Evolutionary conservation across 2,888 invertebrate genomes (phyloP), one percentile per base, ranked within the genome.

Genomic region (Cheilosia vernalis): DNA sequence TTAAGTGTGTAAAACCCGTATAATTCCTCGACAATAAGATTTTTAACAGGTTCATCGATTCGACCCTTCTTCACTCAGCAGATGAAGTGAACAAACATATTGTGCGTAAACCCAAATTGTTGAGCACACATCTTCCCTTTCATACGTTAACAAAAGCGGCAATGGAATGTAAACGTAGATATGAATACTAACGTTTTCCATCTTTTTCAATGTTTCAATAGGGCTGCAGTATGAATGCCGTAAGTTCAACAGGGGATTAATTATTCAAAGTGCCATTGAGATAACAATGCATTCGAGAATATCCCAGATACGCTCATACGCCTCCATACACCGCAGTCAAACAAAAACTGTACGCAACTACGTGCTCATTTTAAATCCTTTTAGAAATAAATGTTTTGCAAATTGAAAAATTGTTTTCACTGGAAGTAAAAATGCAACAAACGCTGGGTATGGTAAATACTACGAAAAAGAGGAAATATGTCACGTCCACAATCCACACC

Each of bases 221-320:
- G 13, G 67, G 10, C 49, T n/a, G 47, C 51, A 27, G 51, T 44
- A 19, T 37, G 42, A 6, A 27, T 27, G 40, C 19, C 47, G 33
- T 42, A 56, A 30, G 42, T 40, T 72, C 55, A 66, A 27, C 84
- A 64, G 63, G 79, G 84, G 79, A 79, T 73, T 84, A 84, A 84
- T 84, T 79, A 79, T 74, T 79, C 74, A 69, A 64, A 79, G 84
- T 84, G 84, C 60, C 79, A 69, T 84, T 64, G 58, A 74, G 49
- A 73, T 73, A 40, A 60, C 51, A 70, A 60, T 51, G 63, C 60
- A 70, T 10, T 10, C 40, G 13, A 37, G 13, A 37, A 37, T 37
- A 37, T 13, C 37, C 4, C 60, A 49, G 30, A 21, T 21, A 27
- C 44, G 33, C 58, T n/a, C n/a, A n/a, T 42, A 24, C 51, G 10